Conservation (phyloP, 2,797 vertebrate genomes). For the Hippocampus kuda region DNA sequence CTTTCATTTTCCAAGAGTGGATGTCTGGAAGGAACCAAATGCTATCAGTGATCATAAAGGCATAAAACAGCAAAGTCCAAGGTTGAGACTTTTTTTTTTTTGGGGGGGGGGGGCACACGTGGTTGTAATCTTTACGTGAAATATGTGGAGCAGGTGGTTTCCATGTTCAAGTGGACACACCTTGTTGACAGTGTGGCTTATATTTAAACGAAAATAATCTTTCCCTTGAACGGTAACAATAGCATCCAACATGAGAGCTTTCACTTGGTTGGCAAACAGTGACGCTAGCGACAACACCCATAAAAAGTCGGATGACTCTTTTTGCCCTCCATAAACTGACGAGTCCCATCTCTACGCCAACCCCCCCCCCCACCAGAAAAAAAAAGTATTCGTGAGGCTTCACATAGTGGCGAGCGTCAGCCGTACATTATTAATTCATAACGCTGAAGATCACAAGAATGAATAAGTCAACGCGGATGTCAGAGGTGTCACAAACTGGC, state of each 20-base stretch:
- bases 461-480: constrained; percentile 12
- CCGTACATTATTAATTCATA: constrained; percentile 49
- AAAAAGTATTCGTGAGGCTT: neutral
- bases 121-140: constrained; percentile 20
- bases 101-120: no score
- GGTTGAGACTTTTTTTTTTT: neutral
- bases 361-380: no score
- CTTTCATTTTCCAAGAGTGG: constrained; percentile 35
- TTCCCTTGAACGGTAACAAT: neutral
- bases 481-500: constrained; percentile 34
- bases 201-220: constrained; percentile 20
- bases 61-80: neutral
- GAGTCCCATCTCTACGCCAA: no score
- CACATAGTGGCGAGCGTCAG: constrained; percentile 12
- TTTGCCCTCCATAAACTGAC: neutral
- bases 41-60: neutral
- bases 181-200: constrained; percentile 28
- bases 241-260: neutral
- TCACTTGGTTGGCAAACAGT: neutral
- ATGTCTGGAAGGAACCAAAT: constrained; percentile 5
- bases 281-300: neutral
- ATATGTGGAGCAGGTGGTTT: constrained; percentile 36
- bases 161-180: constrained; percentile 26
- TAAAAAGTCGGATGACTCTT: neutral
- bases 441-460: neutral